These are phyloP conservation scores for Notolepis coatsorum DNA, from an alignment of 2,797 vertebrate genomes.

Conservation along the genomic window DNA sequence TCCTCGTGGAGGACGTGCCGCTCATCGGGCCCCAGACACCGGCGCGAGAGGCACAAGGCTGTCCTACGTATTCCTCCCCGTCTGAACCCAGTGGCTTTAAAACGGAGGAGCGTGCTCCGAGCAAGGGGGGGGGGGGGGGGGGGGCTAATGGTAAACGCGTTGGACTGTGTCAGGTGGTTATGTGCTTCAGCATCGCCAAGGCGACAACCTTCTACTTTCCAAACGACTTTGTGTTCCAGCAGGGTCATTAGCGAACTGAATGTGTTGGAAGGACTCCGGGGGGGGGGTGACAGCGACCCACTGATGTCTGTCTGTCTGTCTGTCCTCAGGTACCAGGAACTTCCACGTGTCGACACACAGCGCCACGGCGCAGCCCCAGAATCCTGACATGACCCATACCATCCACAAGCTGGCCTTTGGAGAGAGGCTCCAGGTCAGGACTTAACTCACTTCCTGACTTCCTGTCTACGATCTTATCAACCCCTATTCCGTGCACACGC, in stretches of 20 bases:
- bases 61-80: slow-evolving; percentile 13
- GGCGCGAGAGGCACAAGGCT: neutral
- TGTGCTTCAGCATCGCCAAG: slow-evolving; percentile 10
- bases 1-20: neutral
- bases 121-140: neutral
- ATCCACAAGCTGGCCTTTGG: slow-evolving; percentile 97
- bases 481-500: neutral
- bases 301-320: neutral
- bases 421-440: slow-evolving; percentile 91
- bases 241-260: slow-evolving; percentile 41
- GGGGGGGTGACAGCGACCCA: neutral
- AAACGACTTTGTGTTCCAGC: neutral
- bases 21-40: slow-evolving; percentile 16
- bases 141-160: slow-evolving; percentile 31
- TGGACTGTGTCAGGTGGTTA: slow-evolving; percentile 9
- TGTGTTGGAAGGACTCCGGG: slow-evolving; percentile 18
- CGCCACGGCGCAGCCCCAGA: slow-evolving; percentile 96
- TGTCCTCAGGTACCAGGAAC: too few relatives aligned
- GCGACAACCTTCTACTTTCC: slow-evolving; percentile 42
- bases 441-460: neutral
- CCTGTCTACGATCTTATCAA: too few relatives aligned
- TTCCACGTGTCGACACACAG: slow-evolving; percentile 98
- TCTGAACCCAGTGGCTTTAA: slow-evolving; percentile 49
- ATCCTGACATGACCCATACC: slow-evolving; percentile 95
- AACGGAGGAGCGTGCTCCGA: slow-evolving; percentile 15